Evolutionary conservation across 2,888 invertebrate genomes (phyloP).

Genomic region (Venusia cambrica): DNA sequence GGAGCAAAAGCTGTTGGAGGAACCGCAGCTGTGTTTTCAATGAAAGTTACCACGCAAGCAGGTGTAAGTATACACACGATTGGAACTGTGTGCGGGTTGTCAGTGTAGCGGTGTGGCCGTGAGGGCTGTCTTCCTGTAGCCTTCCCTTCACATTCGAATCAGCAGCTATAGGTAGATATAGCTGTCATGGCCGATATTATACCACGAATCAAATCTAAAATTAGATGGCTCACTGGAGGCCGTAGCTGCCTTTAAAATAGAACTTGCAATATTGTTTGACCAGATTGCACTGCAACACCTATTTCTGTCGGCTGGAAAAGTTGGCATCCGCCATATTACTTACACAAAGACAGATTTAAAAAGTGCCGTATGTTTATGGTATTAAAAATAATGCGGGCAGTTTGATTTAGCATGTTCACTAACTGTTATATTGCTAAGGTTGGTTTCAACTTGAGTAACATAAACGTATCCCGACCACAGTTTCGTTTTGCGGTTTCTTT

Average conservation of each 20-base stretch:
- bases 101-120: constrained; percentile 36
- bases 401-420: too few species aligned
- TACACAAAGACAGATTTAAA: too few species aligned
- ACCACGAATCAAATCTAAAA: constrained; percentile 29
- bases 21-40: constrained; percentile 58
- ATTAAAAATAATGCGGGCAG: too few species aligned
- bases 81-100: constrained; percentile 28
- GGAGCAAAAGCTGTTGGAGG: constrained; percentile 44
- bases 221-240: constrained; percentile 19
- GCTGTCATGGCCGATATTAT: constrained; percentile 25
- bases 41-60: constrained; percentile 57
- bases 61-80: constrained; percentile 35
- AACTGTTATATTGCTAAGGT: too few species aligned
- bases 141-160: constrained; percentile 30
- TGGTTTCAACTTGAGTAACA: too few species aligned
- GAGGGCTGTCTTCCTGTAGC: constrained; percentile 35
- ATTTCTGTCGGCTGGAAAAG: too few species aligned
- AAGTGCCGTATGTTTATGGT: too few species aligned
- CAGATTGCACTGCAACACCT: constrained; percentile 9
- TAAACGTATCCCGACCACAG: constrained; percentile 1
- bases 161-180: constrained; percentile 30
- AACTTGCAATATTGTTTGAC: constrained; percentile 14
- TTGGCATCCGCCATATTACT: too few species aligned
- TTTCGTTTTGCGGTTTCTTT: not conserved
- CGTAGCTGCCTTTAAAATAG: constrained; percentile 19